These are phyloP conservation scores for Ellobius talpinus DNA, from an alignment of 2,113 vertebrate species.

Conservation along the genomic window DNA sequence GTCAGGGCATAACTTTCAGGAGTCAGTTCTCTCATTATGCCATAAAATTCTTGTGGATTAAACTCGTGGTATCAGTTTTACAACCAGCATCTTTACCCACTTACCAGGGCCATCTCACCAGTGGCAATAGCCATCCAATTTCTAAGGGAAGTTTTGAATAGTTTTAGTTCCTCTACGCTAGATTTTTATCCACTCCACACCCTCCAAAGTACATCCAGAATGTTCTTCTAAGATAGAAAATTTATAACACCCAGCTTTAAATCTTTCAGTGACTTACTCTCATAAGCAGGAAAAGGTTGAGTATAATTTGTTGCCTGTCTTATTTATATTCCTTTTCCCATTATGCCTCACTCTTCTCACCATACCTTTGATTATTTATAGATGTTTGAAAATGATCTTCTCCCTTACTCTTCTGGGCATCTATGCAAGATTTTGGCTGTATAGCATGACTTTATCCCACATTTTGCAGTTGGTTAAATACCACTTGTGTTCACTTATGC, in stretches of 20 bases:
- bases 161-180: neutral
- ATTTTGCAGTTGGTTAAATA: conserved; percentile 56
- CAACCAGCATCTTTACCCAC: too few relatives aligned
- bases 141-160: neutral
- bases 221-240: conserved; percentile 60
- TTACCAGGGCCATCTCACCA: neutral
- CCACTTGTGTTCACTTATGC: neutral
- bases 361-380: conserved; percentile 78
- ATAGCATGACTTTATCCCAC: conserved; percentile 40
- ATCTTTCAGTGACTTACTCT: conserved; percentile 59
- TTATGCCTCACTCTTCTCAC: conserved; percentile 57
- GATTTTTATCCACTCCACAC: neutral
- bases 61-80: neutral
- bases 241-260: conserved; percentile 66
- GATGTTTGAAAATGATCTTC: conserved; percentile 75
- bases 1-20: neutral
- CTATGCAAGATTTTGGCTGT: neutral
- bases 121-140: neutral
- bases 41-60: neutral
- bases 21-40: neutral
- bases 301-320: conserved; percentile 74
- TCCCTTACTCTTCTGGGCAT: conserved; percentile 45
- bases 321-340: conserved; percentile 76
- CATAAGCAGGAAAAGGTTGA: conserved; percentile 67
- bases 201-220: conserved; percentile 35